Percentiles rank a stretch among this genome's conserved stretches.
These are phyloP conservation scores for Catharus ustulatus DNA, from an alignment of 2,797 vertebrate genomes.

Conservation along the genomic window DNA sequence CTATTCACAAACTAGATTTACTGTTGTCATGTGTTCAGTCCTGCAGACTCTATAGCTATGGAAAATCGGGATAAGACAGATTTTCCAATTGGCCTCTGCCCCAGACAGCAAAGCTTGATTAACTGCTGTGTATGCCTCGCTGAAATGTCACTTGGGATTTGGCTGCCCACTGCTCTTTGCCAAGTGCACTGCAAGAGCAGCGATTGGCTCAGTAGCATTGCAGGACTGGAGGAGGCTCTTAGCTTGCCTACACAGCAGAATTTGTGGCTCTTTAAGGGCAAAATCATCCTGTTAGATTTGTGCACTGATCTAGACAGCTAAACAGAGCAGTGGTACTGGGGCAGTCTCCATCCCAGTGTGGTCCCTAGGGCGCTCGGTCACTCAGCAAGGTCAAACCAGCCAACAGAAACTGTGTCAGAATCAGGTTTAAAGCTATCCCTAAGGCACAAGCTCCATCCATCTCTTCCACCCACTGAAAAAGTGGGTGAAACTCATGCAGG, in stretches of 20 bases:
- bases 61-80: neutral
- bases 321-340: slow-evolving; percentile 2
- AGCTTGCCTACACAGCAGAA: neutral
- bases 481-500: neutral
- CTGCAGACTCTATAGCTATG: neutral
- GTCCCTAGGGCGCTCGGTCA: slow-evolving; percentile 6
- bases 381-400: slow-evolving; percentile 56
- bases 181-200: neutral
- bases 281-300: slow-evolving; percentile 2
- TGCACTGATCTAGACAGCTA: slow-evolving; percentile 52
- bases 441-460: slow-evolving; percentile 22
- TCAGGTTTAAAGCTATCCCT: slow-evolving; percentile 47
- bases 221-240: neutral
- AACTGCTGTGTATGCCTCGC: neutral
- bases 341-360: neutral
- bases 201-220: neutral
- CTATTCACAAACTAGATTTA: neutral
- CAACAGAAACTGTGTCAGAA: slow-evolving; percentile 53
- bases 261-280: slow-evolving; percentile 14
- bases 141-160: neutral
- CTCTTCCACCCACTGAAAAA: neutral
- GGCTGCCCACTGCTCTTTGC: neutral
- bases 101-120: neutral
- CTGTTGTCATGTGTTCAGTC: neutral
- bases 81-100: neutral